Percentiles rank a stretch among this genome's conserved stretches.
Evolutionary conservation across 2,113 vertebrate species (phyloP).

Genomic region (Nymphicus hollandicus): DNA sequence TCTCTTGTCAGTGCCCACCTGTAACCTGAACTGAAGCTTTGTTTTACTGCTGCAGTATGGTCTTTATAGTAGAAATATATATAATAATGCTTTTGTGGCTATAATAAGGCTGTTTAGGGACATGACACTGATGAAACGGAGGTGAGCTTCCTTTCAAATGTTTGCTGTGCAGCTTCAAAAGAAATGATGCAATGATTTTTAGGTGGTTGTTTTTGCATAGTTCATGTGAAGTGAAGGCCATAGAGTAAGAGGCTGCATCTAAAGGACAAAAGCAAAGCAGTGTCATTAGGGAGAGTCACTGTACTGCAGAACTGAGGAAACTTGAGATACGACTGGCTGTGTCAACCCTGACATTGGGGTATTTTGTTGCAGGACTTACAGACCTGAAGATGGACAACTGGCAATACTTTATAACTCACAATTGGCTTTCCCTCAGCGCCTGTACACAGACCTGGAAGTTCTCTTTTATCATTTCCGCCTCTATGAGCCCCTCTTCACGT

Average conservation of each 20-base stretch:
- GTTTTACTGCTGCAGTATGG: not conserved
- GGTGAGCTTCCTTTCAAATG: not conserved
- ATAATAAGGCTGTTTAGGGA: not conserved
- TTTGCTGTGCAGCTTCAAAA: not conserved
- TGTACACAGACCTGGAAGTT: slow-evolving; percentile 77
- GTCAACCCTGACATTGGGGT: not conserved
- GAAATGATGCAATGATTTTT: not conserved
- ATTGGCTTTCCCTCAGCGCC: slow-evolving; percentile 74
- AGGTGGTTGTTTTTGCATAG: not conserved
- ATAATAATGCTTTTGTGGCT: not conserved
- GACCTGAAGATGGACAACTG: slow-evolving; percentile 34
- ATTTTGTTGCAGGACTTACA: slow-evolving; percentile 65
- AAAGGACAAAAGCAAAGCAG: not conserved
- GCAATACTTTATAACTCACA: slow-evolving; percentile 78
- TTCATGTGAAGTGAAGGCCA: not conserved
- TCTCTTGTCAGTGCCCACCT: not conserved
- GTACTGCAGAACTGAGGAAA: not conserved
- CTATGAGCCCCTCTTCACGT: slow-evolving; percentile 56
- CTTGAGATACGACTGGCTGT: not conserved
- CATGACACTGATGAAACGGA: not conserved
- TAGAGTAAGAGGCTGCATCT: not conserved
- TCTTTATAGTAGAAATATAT: not conserved
- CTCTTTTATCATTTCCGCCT: slow-evolving; percentile 73
- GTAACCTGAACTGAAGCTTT: not conserved
- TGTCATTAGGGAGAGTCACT: not conserved